Conservation (phyloP, 2,888 invertebrate species). For the Caenorhabditis sp. region DNA sequence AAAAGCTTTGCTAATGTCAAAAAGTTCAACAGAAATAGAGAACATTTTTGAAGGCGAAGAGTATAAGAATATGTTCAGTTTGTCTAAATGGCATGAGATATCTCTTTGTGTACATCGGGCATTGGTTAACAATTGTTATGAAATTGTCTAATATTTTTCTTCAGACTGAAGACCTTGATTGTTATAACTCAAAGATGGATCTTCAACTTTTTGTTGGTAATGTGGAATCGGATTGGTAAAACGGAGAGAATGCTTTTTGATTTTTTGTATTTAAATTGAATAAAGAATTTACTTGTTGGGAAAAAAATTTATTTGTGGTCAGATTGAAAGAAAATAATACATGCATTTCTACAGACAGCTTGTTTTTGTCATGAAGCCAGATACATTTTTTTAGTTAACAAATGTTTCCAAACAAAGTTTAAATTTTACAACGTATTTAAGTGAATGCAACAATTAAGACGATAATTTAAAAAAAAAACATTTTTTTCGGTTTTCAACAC, state of each 20-base stretch:
- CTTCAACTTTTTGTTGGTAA: slow-evolving; percentile 77
- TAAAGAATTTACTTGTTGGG: too few relatives aligned
- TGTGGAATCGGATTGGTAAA: slow-evolving; percentile 73
- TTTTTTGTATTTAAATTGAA: too few relatives aligned
- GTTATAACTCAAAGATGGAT: slow-evolving; percentile 66
- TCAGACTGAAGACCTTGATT: slow-evolving; percentile 51
- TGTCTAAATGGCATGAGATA: slow-evolving; percentile 79
- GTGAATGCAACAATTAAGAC: too few relatives aligned
- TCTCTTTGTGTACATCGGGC: slow-evolving; percentile 73
- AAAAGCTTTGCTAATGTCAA: slow-evolving; percentile 51
- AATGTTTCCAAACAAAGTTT: too few relatives aligned
- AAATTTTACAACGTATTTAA: too few relatives aligned
- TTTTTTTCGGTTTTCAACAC: slow-evolving; percentile 21
- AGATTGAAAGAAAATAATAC: too few relatives aligned
- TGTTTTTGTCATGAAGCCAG: too few relatives aligned
- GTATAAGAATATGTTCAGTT: slow-evolving; percentile 77
- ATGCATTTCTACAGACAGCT: too few relatives aligned
- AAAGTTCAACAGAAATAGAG: slow-evolving; percentile 68
- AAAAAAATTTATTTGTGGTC: too few relatives aligned
- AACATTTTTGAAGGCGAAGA: slow-evolving; percentile 69
- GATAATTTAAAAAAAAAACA: too few relatives aligned
- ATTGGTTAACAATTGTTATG: slow-evolving; percentile 27
- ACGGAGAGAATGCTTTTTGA: neutral
- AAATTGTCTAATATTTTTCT: neutral
- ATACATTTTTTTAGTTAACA: too few relatives aligned